These are phyloP conservation scores for Pherbina coryleti DNA, from an alignment of 2,888 invertebrate genomes.

Conservation along the genomic window DNA sequence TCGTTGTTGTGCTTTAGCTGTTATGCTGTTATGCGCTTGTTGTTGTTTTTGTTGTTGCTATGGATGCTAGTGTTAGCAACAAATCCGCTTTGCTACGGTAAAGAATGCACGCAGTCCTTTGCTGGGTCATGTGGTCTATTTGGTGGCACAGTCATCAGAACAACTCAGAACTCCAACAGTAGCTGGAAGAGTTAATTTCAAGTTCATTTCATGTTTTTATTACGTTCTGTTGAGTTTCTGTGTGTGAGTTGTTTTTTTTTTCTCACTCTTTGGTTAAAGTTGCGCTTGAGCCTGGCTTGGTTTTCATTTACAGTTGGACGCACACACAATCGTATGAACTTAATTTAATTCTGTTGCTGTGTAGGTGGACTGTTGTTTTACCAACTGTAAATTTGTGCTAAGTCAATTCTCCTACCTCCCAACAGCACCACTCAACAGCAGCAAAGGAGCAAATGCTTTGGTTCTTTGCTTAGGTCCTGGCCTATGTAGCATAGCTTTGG, in stretches of 20 bases:
- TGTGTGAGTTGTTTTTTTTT: neutral
- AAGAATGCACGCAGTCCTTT: too few species aligned
- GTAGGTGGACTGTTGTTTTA: neutral
- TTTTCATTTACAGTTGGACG: conserved; percentile 17
- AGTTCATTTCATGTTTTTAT: neutral
- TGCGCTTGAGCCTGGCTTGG: neutral
- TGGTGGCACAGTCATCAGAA: neutral
- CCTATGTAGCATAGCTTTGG: neutral
- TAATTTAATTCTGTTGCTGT: conserved; percentile 15
- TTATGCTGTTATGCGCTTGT: too few species aligned
- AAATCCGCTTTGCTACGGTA: too few species aligned
- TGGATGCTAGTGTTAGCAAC: too few species aligned
- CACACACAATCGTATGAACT: conserved; percentile 24
- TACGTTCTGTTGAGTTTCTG: neutral
- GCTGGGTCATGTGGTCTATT: too few species aligned
- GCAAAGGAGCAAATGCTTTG: neutral
- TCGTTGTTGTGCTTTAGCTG: too few species aligned
- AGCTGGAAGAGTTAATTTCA: neutral
- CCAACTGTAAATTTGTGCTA: neutral
- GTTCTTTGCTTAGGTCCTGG: neutral
- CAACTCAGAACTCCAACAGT: neutral
- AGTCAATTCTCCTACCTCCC: neutral
- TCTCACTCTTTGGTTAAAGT: neutral
- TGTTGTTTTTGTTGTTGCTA: too few species aligned
- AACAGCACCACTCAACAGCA: neutral